These are phyloP conservation scores for Sebastes baramenuke DNA, from an alignment of 2,797 vertebrate species.

Conservation along the genomic window DNA sequence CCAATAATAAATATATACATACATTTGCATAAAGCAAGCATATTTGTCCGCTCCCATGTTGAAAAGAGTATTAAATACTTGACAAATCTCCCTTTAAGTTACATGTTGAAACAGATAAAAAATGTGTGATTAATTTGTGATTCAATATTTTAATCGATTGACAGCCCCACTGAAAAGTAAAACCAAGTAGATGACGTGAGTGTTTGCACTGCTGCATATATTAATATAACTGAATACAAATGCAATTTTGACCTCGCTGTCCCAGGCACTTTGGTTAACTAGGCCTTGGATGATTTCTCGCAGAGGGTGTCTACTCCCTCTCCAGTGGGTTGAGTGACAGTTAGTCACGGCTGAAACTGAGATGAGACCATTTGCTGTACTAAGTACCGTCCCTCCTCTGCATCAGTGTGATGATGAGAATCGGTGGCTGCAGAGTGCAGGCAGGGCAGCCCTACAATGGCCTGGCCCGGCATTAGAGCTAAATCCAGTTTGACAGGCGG, in stretches of 20 bases:
- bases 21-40: too few relatives aligned
- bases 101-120: too few relatives aligned
- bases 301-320: neutral
- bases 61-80: too few relatives aligned
- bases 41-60: too few relatives aligned
- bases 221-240: neutral
- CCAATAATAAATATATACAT: too few relatives aligned
- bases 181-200: neutral
- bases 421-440: slow-evolving; percentile 13
- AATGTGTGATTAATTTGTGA: too few relatives aligned
- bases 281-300: neutral
- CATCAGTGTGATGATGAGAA: slow-evolving; percentile 21
- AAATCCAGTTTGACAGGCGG: slow-evolving; percentile 74
- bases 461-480: slow-evolving; percentile 45
- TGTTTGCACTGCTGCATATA: neutral
- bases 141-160: too few relatives aligned
- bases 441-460: slow-evolving; percentile 32
- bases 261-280: neutral
- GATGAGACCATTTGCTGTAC: slow-evolving; percentile 11
- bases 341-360: neutral
- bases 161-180: neutral
- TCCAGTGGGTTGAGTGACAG: neutral
- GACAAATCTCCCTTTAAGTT: too few relatives aligned
- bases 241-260: neutral
- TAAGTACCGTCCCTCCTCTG: neutral